Percentiles rank a stretch among this genome's conserved stretches.
phyloP scores from a whole-genome alignment of 2,113 vertebrate species.

The Fukomys damarensis region DNA sequence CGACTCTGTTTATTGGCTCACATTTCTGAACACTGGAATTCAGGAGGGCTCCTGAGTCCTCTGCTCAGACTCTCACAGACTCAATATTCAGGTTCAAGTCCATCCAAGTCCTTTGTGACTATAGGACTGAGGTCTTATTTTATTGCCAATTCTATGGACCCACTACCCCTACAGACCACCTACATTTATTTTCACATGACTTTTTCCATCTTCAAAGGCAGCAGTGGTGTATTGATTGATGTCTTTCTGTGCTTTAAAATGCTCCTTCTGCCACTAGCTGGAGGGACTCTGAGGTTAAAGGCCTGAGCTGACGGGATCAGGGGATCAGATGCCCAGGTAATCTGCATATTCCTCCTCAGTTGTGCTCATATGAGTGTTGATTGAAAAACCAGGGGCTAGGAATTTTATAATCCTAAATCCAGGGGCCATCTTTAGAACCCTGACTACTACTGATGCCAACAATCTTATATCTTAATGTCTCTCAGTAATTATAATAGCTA shows the following conservation, averaged over 20 bases:
- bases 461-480: neutral
- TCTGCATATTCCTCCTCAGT: no score
- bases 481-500: neutral
- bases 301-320: neutral
- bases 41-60: neutral
- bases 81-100: no score
- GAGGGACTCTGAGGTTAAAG: neutral
- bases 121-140: neutral
- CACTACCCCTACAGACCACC: neutral
- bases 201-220: fast-evolving
- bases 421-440: neutral
- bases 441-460: no score
- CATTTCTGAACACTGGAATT: neutral
- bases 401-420: no score
- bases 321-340: no score
- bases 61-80: no score
- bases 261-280: neutral
- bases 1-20: neutral
- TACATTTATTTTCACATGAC: fast-evolving
- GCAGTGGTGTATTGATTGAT: fast-evolving
- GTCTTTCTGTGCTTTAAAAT: neutral
- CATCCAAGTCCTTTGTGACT: neutral
- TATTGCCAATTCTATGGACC: fast-evolving
- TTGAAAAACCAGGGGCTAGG: fast-evolving
- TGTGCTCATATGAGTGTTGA: no score